Evolutionary conservation across 35 echinoderm and acorn worm species (phyloP).

Genomic region (Amphiura filiformis): DNA sequence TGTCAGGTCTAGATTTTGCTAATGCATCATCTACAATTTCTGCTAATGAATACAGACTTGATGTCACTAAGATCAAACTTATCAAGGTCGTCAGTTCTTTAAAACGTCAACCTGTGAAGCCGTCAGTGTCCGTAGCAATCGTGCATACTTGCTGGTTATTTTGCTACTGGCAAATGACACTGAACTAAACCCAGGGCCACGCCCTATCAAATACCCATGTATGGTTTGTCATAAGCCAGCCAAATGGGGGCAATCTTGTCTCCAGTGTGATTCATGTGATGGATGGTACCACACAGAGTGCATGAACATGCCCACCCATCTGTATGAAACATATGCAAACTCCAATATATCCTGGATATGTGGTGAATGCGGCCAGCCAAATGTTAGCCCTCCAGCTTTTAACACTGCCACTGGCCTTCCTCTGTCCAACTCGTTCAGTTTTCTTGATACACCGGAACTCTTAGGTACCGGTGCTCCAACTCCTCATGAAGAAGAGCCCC

Average conservation of each 20-base stretch:
- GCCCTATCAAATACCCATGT: constrained; percentile 12
- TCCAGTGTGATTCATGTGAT: not conserved
- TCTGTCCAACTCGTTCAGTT: too few species aligned
- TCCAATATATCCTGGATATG: constrained; percentile 31
- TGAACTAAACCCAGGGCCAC: constrained; percentile 8
- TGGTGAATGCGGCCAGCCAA: constrained; percentile 19
- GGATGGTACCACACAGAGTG: not conserved
- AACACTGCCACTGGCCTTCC: constrained; percentile 12
- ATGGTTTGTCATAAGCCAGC: not conserved
- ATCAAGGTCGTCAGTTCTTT: not conserved
- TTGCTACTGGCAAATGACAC: not conserved
- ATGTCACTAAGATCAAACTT: not conserved
- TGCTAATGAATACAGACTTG: not conserved
- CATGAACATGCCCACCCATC: constrained; percentile 1
- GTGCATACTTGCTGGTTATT: not conserved
- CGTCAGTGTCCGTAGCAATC: not conserved
- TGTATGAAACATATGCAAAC: not conserved
- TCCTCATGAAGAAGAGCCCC: not conserved
- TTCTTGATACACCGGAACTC: too few species aligned
- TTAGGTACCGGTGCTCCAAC: too few species aligned
- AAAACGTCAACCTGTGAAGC: not conserved
- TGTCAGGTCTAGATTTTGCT: not conserved
- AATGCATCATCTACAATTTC: not conserved
- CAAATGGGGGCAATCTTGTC: constrained; percentile 3
- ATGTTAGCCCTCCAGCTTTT: constrained; percentile 7